phyloP scores from a whole-genome alignment of 2,113 vertebrate genomes.

The Pomatostomus ruficeps region DNA sequence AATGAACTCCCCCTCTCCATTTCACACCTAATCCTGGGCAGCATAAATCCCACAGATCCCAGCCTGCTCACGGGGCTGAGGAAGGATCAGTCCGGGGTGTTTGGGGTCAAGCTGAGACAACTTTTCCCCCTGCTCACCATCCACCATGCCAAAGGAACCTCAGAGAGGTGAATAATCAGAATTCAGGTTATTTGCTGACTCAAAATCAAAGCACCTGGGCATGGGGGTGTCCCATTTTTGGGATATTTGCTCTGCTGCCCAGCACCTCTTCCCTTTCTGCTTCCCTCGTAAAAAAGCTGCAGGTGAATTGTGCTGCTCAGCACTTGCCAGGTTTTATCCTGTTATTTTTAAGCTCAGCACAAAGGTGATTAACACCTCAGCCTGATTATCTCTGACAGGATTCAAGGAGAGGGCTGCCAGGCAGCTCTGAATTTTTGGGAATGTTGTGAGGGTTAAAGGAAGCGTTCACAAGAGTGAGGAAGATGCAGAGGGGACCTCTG shows the following conservation, averaged over 20 bases:
- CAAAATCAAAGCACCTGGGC: background rate
- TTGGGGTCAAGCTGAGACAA: background rate
- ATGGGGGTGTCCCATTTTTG: too few species aligned
- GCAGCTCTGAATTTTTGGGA: background rate
- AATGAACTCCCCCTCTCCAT: conserved; percentile 68
- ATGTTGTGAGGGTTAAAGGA: conserved; percentile 17
- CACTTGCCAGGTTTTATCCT: background rate
- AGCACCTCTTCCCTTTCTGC: background rate
- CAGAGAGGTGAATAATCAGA: background rate
- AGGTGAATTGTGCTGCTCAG: conserved; percentile 24
- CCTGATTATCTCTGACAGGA: conserved; percentile 40
- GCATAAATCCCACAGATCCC: conserved; percentile 62
- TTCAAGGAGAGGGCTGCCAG: background rate
- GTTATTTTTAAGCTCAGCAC: conserved; percentile 18
- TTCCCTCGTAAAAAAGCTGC: conserved; percentile 10
- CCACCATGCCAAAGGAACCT: background rate
- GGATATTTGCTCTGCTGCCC: background rate
- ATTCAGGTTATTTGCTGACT: background rate
- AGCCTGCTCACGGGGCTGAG: conserved; percentile 35
- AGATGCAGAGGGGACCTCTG: rapidly evolving
- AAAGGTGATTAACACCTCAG: conserved; percentile 39
- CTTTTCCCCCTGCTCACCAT: background rate
- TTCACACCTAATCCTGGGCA: conserved; percentile 67
- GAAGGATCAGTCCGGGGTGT: background rate
- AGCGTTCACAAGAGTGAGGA: rapidly evolving